A percentile compares a stretch with the other conserved stretches of the same genome.
Evolutionary conservation across 2,888 invertebrate species (phyloP).

Genomic region (Temnothorax unifasciatus): DNA sequence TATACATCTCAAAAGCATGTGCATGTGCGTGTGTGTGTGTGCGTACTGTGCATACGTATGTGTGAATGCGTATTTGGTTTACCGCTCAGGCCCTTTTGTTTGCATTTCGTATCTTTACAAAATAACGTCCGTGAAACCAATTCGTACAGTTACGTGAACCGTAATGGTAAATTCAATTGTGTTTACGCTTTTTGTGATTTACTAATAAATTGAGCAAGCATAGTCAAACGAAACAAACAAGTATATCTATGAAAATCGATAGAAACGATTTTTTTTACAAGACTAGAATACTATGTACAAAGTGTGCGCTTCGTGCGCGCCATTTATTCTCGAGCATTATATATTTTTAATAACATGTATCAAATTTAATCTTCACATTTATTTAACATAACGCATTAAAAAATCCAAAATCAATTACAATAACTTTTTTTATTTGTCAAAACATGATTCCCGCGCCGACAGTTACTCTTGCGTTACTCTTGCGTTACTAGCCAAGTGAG

Average conservation of each 20-base stretch:
- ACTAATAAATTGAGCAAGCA: conserved; percentile 38
- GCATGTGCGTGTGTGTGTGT: too few relatives aligned
- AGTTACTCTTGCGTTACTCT: too few relatives aligned
- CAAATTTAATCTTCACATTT: too few relatives aligned
- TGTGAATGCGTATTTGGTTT: conserved; percentile 1
- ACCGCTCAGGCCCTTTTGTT: conserved; percentile 16
- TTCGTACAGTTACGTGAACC: background rate
- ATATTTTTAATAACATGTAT: too few relatives aligned
- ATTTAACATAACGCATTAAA: too few relatives aligned
- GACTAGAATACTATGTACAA: too few relatives aligned
- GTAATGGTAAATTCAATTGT: conserved; percentile 32
- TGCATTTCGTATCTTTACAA: conserved; percentile 16
- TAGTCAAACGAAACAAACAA: background rate
- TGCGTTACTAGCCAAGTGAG: too few relatives aligned
- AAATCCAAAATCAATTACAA: background rate
- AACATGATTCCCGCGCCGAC: too few relatives aligned
- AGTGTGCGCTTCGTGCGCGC: too few relatives aligned
- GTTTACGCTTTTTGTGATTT: conserved; percentile 28
- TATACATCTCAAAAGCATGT: background rate
- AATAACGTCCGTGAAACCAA: conserved; percentile 27
- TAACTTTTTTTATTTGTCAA: too few relatives aligned
- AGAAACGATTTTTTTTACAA: background rate
- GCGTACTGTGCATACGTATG: background rate
- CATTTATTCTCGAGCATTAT: too few relatives aligned
- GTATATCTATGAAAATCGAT: background rate